These are phyloP conservation scores for Drosophila eugracilis DNA, from an alignment of 1,140 invertebrate species.

Conservation along the genomic window DNA sequence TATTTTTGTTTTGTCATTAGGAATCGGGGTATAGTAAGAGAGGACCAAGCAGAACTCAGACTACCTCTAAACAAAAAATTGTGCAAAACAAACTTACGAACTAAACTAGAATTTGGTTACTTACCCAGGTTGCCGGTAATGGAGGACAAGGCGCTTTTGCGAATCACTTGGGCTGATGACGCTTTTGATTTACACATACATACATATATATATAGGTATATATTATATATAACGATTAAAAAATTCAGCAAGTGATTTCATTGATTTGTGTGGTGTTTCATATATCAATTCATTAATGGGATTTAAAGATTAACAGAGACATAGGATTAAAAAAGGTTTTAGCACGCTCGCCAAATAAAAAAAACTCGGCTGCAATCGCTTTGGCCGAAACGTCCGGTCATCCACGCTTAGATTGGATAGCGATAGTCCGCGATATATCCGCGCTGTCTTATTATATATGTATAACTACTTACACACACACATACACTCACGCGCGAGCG, in stretches of 20 bases:
- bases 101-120: conserved; percentile 66
- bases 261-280: conserved; percentile 40
- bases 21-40: not conserved
- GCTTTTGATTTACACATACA: conserved; percentile 84
- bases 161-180: conserved; percentile 85
- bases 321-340: conserved; percentile 34
- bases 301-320: conserved; percentile 48
- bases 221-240: conserved; percentile 69
- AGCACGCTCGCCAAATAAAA: conserved; percentile 19
- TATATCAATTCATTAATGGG: conserved; percentile 20
- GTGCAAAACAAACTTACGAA: conserved; percentile 53
- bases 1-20: conserved; percentile 3
- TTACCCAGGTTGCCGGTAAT: conserved; percentile 84
- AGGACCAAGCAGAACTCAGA: conserved; percentile 49
- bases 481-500: conserved; percentile 22
- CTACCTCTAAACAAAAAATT: conserved; percentile 56
- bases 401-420: conserved; percentile 18
- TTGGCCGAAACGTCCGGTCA: conserved; percentile 21
- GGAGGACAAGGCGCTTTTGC: conserved; percentile 84
- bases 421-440: conserved; percentile 7
- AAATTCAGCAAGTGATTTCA: conserved; percentile 74
- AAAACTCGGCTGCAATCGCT: conserved; percentile 2
- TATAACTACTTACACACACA: conserved; percentile 50
- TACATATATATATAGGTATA: conserved; percentile 73
- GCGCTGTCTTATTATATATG: conserved; percentile 35